phyloP scores from a whole-genome alignment of 2,113 vertebrate genomes.

The Daubentonia madagascariensis region DNA sequence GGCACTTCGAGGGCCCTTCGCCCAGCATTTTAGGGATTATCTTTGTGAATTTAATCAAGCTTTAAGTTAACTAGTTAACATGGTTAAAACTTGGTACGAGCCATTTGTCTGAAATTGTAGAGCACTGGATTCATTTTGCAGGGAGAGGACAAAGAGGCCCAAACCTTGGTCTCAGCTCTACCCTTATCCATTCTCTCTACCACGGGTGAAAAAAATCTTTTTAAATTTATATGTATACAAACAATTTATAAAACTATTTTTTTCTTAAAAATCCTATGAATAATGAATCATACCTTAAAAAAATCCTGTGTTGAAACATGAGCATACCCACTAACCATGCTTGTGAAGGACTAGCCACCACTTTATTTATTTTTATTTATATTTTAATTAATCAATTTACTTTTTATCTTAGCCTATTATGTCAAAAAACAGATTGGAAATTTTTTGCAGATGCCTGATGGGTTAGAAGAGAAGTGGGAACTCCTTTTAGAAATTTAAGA shows the following conservation, averaged over 20 bases:
- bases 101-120: conserved; percentile 46
- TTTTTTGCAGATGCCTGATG: not conserved
- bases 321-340: not conserved
- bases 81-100: conserved; percentile 54
- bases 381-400: not conserved
- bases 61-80: conserved; percentile 71
- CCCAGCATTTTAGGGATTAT: conserved; percentile 65
- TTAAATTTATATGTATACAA: not conserved
- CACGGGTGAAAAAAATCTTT: not conserved
- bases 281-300: not conserved
- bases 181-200: not conserved
- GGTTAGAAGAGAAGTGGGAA: not conserved
- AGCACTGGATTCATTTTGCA: not conserved
- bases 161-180: not conserved
- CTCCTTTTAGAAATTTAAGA: not conserved
- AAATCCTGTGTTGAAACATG: not conserved
- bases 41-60: conserved; percentile 68
- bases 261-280: not conserved
- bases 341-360: not conserved
- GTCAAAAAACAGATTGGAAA: not conserved
- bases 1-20: conserved; percentile 50
- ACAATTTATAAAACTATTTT: not conserved
- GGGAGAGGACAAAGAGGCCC: not conserved
- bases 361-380: not conserved
- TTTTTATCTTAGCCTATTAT: not conserved